A percentile compares a stretch with the other conserved stretches of the same genome.
These are phyloP conservation scores for Autographa gamma DNA, from an alignment of 2,888 invertebrate genomes.

Conservation along the genomic window DNA sequence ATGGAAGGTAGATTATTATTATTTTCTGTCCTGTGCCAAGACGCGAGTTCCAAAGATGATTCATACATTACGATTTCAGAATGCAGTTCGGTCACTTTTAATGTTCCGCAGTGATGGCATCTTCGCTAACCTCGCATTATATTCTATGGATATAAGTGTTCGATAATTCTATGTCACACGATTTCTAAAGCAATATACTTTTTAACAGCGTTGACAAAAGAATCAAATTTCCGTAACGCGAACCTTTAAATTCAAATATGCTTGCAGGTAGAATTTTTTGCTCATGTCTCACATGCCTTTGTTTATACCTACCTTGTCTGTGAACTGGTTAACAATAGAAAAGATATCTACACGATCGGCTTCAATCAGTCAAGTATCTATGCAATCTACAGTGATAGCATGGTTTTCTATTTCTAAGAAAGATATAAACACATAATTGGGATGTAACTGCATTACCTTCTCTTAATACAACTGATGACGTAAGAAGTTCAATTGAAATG, in stretches of 20 bases:
- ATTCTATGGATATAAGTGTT: conserved; percentile 58
- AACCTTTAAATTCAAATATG: conserved; percentile 60
- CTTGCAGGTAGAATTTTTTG: conserved; percentile 76
- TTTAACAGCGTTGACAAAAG: conserved; percentile 59
- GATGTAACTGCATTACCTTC: conserved; percentile 41
- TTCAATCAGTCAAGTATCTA: conserved; percentile 58
- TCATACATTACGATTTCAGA: conserved; percentile 78
- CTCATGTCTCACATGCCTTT: conserved; percentile 69
- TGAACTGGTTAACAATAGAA: conserved; percentile 67
- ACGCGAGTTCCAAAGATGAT: conserved; percentile 76
- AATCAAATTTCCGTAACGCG: conserved; percentile 58
- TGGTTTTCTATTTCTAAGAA: conserved; percentile 50
- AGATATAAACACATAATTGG: conserved; percentile 34
- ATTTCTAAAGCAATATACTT: conserved; percentile 58
- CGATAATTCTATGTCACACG: conserved; percentile 50
- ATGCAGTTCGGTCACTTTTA: conserved; percentile 81
- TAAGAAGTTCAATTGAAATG: conserved; percentile 58
- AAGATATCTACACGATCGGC: conserved; percentile 53
- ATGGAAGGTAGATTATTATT: conserved; percentile 71
- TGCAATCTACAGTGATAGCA: conserved; percentile 40
- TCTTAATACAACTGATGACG: conserved; percentile 56
- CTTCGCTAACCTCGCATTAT: conserved; percentile 66
- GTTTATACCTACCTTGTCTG: conserved; percentile 67
- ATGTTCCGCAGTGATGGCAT: conserved; percentile 70
- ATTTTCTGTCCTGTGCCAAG: conserved; percentile 79